phyloP scores from a whole-genome alignment of 1,140 invertebrate species.

The Scylla paramamosain region DNA sequence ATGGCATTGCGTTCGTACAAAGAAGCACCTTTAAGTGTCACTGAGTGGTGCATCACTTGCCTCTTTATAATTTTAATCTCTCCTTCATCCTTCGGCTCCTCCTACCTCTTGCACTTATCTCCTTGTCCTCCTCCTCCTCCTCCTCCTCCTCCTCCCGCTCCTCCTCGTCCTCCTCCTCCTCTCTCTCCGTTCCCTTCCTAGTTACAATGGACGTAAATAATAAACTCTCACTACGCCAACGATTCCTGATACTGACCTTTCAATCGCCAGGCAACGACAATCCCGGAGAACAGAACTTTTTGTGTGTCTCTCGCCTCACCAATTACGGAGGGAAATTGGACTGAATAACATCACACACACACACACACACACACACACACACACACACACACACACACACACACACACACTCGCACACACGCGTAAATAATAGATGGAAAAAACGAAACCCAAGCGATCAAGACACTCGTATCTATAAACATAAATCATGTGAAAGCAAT shows the following conservation, averaged over 20 bases:
- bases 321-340: background rate
- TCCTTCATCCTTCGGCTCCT: no score
- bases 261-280: background rate
- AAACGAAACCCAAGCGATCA: background rate
- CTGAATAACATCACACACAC: slow-evolving; percentile 2
- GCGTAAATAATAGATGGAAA: no score
- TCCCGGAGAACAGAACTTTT: background rate
- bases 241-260: background rate
- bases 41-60: background rate
- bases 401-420: background rate
- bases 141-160: background rate
- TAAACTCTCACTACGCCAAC: background rate
- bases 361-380: slow-evolving; percentile 20
- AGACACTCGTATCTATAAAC: background rate
- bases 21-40: background rate
- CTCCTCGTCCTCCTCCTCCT: background rate
- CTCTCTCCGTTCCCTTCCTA: background rate
- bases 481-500: background rate
- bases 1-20: background rate
- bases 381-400: slow-evolving; percentile 20
- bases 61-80: no score
- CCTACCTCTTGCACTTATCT: no score
- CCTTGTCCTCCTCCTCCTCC: no score
- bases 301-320: background rate
- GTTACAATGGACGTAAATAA: no score